Evolutionary conservation across 2,797 vertebrate genomes (phyloP), one percentile per base, ranked within the genome.

Genomic region (Lacerta bilineata): DNA sequence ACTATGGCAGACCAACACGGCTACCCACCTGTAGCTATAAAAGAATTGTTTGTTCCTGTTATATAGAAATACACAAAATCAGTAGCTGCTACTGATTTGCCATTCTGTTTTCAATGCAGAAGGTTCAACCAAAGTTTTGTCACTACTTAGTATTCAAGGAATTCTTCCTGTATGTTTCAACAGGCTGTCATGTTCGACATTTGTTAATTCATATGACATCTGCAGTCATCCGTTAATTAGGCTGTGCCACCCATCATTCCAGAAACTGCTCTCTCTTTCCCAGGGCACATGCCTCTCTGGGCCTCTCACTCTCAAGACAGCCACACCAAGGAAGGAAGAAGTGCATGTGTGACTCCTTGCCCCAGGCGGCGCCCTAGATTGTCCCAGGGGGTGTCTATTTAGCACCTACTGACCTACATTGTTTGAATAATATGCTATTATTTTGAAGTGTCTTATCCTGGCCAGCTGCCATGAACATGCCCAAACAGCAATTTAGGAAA

Each of bases 391-490:
- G 27, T 71, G 20, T 50, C 20, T 64, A 64, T 39, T 78, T 66
- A 80, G 39, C 55, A 80, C 66, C 71, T 50, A 36, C n/a, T 50
- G 79, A 90, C 83, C 89, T 89, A 87, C 84, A 17, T 72, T 88
- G 77, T 72, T 41, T 7, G 27, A 23, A 41, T 80, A 72, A 75
- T 39, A 20, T 4, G 55, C 46, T 68, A 25, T 81, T 41, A 41
- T 41, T 82, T 25, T 1, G 18, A 17, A 55, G 3, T 69, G 25
- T 13, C 59, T 25, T 33, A 39, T 7, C 23, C 79, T 88, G 89
- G 88, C 91, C 86, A 79, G 23, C 5, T 36, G 89, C 84, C 90
- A 41, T 75, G 23, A 80, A 43, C 88, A 93, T 83, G 92, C 61
- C 66, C 91, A 71, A 71, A 5, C 0, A 0, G 39, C 36, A 72